Evolutionary conservation across 2,888 invertebrate genomes (phyloP).

Genomic region (Drosophila affinis): DNA sequence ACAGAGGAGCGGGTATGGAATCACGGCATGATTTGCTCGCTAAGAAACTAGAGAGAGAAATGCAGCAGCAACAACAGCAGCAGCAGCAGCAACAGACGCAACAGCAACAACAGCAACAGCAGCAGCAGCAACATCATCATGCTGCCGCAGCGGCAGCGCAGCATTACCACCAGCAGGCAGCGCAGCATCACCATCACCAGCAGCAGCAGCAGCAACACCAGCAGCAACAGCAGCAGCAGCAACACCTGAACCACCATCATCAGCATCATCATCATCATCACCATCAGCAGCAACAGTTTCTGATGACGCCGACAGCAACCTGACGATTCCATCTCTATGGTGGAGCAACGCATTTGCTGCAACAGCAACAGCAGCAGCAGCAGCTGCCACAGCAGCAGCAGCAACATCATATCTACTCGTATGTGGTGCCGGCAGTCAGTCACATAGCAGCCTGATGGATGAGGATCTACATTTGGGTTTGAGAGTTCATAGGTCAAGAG

Average conservation of each 20-base stretch:
- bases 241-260: conserved; percentile 67
- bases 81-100: conserved; percentile 56
- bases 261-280: conserved; percentile 71
- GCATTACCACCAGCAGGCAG: conserved; percentile 75
- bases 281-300: conserved; percentile 83
- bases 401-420: conserved; percentile 80
- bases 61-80: conserved; percentile 76
- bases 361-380: conserved; percentile 56
- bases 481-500: conserved; percentile 46
- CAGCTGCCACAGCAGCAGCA: conserved; percentile 69
- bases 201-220: conserved; percentile 80
- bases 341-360: conserved; percentile 22
- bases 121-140: conserved; percentile 65
- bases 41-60: conserved; percentile 83
- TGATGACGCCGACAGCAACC: conserved; percentile 84
- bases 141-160: conserved; percentile 62
- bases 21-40: conserved; percentile 84
- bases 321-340: conserved; percentile 72
- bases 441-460: conserved; percentile 80
- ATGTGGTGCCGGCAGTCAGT: conserved; percentile 82
- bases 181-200: conserved; percentile 67
- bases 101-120: conserved; percentile 42
- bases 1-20: conserved; percentile 84
- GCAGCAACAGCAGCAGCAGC: conserved; percentile 60
- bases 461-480: conserved; percentile 60